Evolutionary conservation across 2,888 invertebrate genomes (phyloP).

Genomic region (Clusia tigrina): DNA sequence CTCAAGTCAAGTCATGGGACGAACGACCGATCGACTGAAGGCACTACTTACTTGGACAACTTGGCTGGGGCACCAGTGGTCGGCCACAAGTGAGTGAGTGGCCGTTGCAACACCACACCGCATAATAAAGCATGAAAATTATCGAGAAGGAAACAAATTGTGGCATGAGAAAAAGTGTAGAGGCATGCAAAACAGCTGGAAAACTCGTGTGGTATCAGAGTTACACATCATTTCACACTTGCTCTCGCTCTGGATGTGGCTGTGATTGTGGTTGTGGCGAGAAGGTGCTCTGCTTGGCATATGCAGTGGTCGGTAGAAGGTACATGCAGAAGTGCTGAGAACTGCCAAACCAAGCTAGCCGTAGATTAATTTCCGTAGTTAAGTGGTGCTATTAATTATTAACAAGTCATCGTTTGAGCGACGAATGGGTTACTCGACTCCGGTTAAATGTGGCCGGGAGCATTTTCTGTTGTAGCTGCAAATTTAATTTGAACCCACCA

Average conservation of each 20-base stretch:
- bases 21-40: no score
- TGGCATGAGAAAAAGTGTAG: no score
- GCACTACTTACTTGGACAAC: no score
- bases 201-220: background rate
- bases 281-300: background rate
- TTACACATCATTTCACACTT: conserved; percentile 28
- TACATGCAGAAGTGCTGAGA: conserved; percentile 11
- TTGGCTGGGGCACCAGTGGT: no score
- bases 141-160: no score
- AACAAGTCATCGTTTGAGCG: conserved; percentile 33
- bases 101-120: no score
- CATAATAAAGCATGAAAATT: no score
- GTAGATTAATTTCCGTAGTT: conserved; percentile 38
- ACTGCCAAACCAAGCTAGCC: background rate
- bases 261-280: background rate
- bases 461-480: conserved; percentile 4
- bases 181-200: conserved; percentile 9
- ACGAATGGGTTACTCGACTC: background rate
- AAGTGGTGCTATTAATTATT: conserved; percentile 42
- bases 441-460: background rate
- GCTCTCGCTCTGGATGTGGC: conserved; percentile 12
- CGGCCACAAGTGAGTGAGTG: no score
- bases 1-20: no score
- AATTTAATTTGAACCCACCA: background rate
- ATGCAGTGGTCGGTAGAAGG: conserved; percentile 18